Base-by-base conservation (phyloP, 53 echinoderm and acorn worm genomes). In the Patiria pectinifera region DNA sequence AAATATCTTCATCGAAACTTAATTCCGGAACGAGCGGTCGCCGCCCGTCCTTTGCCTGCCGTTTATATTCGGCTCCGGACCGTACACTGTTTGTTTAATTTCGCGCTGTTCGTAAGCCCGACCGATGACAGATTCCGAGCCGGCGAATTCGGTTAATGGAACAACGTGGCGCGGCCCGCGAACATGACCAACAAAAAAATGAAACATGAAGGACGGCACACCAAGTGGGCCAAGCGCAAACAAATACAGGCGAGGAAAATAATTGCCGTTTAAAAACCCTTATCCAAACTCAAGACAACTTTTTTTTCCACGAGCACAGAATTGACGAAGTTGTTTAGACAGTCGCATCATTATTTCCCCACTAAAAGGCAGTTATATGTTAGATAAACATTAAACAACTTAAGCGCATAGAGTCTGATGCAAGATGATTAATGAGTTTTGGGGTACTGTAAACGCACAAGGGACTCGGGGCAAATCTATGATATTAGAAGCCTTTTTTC, bases 21-120 rank as follows among this genome's bases (percentile, higher is more conserved):
- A 66, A 85, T 85, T 63, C 61, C 83, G 35, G 66, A 18, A 18
- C 62, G 47, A 85, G 85, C 66, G 44, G 45, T 69, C 46, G 62
- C 62, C 60, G 60, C 60, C 83, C 25, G 35, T 48, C 25, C 83
- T 60, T 83, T 43, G 25, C 66, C 45, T 69, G 6, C 45, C 63
- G 85, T 85, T 85, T 85, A 85, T 35, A 43, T 45, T 62, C 45
- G 62, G 70, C 45, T 85, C 19, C 45, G 85, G 85, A 85, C 66
- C 85, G 85, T 85, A 21, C 74, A 74, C 44, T 85, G 85, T 85
- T 85, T 85, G 85, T 85, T 85, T 85, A 85, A 85, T 85, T 85
- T 85, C 85, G 59, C 85, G 85, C 85, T 66, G 59, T 69, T 66
- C 85, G 45, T 66, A 66, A 85, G 69, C 69, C 69, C 44, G 21